Conservation (phyloP, 2,888 invertebrate genomes). For the Mythimna loreyi region DNA sequence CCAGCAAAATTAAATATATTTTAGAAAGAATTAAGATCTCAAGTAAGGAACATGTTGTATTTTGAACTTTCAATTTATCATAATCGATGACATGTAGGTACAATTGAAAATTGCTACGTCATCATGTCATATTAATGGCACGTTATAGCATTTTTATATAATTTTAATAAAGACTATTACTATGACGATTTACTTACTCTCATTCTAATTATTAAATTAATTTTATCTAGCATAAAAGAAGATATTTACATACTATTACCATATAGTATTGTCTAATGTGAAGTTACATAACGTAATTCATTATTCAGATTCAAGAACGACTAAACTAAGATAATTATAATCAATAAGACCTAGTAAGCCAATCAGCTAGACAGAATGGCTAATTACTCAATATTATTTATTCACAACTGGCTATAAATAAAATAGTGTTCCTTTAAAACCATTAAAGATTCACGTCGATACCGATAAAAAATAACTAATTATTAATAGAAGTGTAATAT, state of each 20-base stretch:
- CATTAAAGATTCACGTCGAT: not conserved
- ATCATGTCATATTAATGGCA: too few species aligned
- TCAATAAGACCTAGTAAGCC: not conserved
- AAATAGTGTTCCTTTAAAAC: not conserved
- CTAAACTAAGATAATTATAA: not conserved
- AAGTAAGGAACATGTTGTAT: too few species aligned
- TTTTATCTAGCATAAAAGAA: not conserved
- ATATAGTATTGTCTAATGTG: too few species aligned
- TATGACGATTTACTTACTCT: not conserved
- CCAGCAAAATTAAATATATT: not conserved
- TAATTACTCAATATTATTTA: not conserved
- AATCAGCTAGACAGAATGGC: not conserved
- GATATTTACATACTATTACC: not conserved
- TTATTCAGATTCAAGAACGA: constrained; percentile 1
- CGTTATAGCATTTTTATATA: too few species aligned
- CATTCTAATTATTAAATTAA: not conserved
- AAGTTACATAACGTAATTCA: not conserved
- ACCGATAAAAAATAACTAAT: too few species aligned
- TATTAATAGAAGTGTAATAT: not conserved
- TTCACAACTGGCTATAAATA: not conserved
- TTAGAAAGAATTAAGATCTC: not conserved
- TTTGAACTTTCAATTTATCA: not conserved
- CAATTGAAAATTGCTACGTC: too few species aligned
- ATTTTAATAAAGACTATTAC: too few species aligned
- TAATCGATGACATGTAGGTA: too few species aligned